Percentiles rank a stretch among this genome's conserved stretches.
Conservation (phyloP, 2,113 vertebrate genomes). For the Agelaius tricolor region DNA sequence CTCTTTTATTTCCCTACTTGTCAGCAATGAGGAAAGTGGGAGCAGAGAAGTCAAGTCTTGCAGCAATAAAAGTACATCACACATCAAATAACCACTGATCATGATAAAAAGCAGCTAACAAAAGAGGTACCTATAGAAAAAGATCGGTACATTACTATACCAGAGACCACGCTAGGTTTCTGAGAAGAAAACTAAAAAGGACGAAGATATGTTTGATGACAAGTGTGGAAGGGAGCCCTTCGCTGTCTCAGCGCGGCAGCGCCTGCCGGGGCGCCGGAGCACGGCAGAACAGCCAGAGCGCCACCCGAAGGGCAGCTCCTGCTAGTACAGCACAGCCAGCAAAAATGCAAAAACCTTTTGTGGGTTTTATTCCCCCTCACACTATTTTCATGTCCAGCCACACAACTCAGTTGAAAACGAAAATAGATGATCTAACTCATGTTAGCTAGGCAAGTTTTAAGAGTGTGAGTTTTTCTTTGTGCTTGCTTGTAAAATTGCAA, state of each 20-base stretch:
- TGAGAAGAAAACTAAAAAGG: not conserved
- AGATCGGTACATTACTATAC: fast-evolving
- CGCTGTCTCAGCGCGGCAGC: fast-evolving
- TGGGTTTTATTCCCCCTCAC: fast-evolving
- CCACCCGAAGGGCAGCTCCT: not conserved
- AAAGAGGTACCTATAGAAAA: not conserved
- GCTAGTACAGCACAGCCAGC: fast-evolving
- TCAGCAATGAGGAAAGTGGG: not conserved
- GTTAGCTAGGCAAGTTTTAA: not conserved
- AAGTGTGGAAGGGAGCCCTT: not conserved
- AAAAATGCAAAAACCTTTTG: fast-evolving
- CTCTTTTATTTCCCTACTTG: not conserved
- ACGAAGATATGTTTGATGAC: not conserved
- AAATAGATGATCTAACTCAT: not conserved
- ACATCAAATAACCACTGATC: not conserved
- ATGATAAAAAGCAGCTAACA: not conserved
- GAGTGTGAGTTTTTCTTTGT: fast-evolving
- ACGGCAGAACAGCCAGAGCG: not conserved
- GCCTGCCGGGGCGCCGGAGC: fast-evolving
- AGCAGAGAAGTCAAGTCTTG: not conserved
- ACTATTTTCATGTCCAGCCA: not conserved
- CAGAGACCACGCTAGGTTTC: fast-evolving
- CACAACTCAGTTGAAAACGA: not conserved
- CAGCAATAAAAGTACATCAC: not conserved
- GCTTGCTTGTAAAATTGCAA: not conserved